Evolutionary conservation across 2,797 vertebrate genomes (phyloP).

Genomic region (Takifugu rubripes): DNA sequence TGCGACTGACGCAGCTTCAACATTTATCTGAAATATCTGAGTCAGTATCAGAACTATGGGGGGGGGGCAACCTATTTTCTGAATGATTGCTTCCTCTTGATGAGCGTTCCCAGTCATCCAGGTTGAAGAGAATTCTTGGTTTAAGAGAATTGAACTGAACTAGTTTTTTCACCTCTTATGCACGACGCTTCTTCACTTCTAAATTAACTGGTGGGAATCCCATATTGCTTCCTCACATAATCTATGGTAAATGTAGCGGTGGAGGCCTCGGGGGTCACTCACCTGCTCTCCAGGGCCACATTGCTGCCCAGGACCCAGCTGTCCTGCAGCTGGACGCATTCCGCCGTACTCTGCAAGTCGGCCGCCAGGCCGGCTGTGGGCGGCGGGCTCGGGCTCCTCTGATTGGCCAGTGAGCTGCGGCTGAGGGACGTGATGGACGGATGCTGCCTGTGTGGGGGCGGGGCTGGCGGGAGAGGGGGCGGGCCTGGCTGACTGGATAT

Average conservation of each 20-base stretch:
- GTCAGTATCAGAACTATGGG: no score
- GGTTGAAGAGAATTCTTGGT: no score
- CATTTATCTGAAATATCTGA: no score
- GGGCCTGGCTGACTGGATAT: slow-evolving; percentile 87
- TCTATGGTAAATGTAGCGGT: neutral
- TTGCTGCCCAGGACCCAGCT: slow-evolving; percentile 99
- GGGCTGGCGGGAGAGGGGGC: slow-evolving; percentile 88
- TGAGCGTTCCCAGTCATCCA: no score
- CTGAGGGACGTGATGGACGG: slow-evolving; percentile 96
- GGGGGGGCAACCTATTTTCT: no score
- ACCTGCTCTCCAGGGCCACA: slow-evolving; percentile 99
- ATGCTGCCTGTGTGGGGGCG: slow-evolving; percentile 90
- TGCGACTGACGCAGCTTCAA: no score
- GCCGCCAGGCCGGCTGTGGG: slow-evolving; percentile 93
- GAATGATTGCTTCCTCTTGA: no score
- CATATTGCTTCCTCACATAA: neutral
- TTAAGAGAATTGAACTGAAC: no score
- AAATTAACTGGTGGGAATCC: no score
- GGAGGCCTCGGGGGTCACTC: slow-evolving; percentile 46
- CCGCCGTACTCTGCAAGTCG: slow-evolving; percentile 98
- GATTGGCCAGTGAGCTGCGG: slow-evolving; percentile 95
- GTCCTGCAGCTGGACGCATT: slow-evolving; percentile 99
- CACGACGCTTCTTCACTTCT: no score
- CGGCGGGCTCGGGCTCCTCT: slow-evolving; percentile 93
- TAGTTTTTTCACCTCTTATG: no score